phyloP scores from a whole-genome alignment of 2,113 vertebrate genomes.

The Corythornis cristatus region DNA sequence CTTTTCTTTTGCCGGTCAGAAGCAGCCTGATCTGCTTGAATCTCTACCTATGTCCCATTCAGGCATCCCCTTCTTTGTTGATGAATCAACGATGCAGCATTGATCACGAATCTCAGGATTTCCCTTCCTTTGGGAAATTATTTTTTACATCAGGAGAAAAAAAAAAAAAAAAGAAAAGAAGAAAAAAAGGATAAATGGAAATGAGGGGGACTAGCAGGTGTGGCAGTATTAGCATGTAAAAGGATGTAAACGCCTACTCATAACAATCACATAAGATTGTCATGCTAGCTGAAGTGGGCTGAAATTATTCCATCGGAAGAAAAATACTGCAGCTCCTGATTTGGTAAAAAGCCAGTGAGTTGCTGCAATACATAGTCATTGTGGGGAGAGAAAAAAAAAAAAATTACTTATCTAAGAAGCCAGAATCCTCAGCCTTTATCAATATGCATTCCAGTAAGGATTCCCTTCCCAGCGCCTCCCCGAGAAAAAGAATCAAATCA shows the following conservation, averaged over 20 bases:
- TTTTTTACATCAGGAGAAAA: conserved; percentile 27
- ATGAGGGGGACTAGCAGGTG: conserved; percentile 77
- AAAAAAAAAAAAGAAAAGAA: accelerated
- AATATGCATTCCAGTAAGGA: conserved; percentile 64
- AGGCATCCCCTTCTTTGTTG: conserved; percentile 68
- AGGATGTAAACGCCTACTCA: conserved; percentile 80
- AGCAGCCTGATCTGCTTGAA: conserved; percentile 65
- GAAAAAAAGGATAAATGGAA: conserved; percentile 52
- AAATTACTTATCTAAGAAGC: conserved; percentile 64
- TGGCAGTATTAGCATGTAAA: conserved; percentile 80
- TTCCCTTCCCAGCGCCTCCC: conserved; percentile 41
- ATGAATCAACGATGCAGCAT: conserved; percentile 69
- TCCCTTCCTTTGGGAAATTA: conserved; percentile 64
- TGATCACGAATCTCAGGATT: conserved; percentile 50
- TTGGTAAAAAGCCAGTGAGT: conserved; percentile 81
- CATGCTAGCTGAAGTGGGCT: conserved; percentile 78
- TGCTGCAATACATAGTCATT: conserved; percentile 82
- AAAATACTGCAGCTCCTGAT: conserved; percentile 80
- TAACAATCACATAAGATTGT: conserved; percentile 80
- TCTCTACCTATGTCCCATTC: conserved; percentile 72
- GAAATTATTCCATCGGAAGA: conserved; percentile 78
- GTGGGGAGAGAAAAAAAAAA: conserved; percentile 59
- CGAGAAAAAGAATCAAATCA: conserved; percentile 44
- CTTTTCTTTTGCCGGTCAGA: conserved; percentile 59
- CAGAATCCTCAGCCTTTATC: conserved; percentile 68